Percentiles rank a stretch among this genome's conserved stretches.
Evolutionary conservation across 2,113 vertebrate genomes (phyloP).

Genomic region (Diadophis punctatus): DNA sequence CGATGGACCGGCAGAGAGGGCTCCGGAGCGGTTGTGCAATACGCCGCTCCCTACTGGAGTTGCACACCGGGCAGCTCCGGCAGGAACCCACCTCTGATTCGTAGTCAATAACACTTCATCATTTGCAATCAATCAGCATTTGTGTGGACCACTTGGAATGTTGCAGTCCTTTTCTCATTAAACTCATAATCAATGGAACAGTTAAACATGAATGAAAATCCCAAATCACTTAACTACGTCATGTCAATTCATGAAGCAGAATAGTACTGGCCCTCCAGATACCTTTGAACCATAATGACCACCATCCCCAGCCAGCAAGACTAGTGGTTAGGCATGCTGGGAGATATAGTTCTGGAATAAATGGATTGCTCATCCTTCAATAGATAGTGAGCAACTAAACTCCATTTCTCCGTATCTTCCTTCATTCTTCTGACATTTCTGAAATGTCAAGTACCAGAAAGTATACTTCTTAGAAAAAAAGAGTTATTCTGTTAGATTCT

Average conservation of each 20-base stretch:
- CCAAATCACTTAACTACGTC: not conserved
- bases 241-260: not conserved
- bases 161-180: not conserved
- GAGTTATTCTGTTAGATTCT: not conserved
- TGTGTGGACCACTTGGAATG: not conserved
- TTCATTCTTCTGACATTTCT: not conserved
- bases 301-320: not conserved
- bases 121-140: not conserved
- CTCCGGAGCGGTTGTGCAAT: no score
- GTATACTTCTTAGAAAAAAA: not conserved
- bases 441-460: not conserved
- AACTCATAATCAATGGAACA: not conserved
- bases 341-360: not conserved
- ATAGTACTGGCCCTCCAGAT: not conserved
- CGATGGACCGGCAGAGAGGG: no score
- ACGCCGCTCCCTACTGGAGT: no score
- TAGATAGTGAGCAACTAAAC: no score
- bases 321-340: not conserved
- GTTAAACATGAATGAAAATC: not conserved
- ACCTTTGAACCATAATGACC: not conserved
- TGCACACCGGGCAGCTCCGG: no score
- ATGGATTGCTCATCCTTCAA: not conserved
- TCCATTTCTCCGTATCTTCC: not conserved
- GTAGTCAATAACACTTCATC: not conserved
- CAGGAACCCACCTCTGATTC: no score